These are phyloP conservation scores for Poeciliopsis paucimaculata DNA, from an alignment of 2,797 vertebrate species.

Conservation along the genomic window DNA sequence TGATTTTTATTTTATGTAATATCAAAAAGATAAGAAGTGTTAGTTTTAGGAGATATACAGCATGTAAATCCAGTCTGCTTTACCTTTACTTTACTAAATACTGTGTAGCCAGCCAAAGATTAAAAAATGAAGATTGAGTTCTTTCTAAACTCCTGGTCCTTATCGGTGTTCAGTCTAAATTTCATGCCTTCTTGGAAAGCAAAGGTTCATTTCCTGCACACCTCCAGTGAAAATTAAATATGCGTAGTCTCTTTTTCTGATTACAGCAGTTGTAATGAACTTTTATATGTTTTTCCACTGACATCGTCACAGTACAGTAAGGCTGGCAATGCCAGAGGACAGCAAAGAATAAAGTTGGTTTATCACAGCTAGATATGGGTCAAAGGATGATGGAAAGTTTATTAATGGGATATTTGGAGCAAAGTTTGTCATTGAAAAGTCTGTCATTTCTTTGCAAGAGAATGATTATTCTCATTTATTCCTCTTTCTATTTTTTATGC, in stretches of 20 bases:
- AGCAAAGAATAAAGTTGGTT: background rate
- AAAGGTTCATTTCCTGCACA: background rate
- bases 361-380: background rate
- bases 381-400: background rate
- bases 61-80: too few relatives aligned
- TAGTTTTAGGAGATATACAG: too few relatives aligned
- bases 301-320: background rate
- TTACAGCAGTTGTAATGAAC: background rate
- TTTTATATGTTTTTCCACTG: background rate
- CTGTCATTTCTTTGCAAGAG: background rate
- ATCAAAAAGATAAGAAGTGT: too few relatives aligned
- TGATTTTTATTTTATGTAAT: too few relatives aligned
- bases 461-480: background rate
- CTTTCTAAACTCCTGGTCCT: background rate
- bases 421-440: background rate
- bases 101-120: too few relatives aligned
- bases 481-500: background rate
- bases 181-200: background rate
- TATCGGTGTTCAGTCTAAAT: background rate
- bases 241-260: background rate
- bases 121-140: too few relatives aligned
- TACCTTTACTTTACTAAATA: too few relatives aligned
- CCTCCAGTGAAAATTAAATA: background rate
- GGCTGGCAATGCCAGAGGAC: background rate
- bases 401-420: background rate